Evolutionary conservation across 1,140 invertebrate species (phyloP).

Genomic region (Cyclina sinensis): DNA sequence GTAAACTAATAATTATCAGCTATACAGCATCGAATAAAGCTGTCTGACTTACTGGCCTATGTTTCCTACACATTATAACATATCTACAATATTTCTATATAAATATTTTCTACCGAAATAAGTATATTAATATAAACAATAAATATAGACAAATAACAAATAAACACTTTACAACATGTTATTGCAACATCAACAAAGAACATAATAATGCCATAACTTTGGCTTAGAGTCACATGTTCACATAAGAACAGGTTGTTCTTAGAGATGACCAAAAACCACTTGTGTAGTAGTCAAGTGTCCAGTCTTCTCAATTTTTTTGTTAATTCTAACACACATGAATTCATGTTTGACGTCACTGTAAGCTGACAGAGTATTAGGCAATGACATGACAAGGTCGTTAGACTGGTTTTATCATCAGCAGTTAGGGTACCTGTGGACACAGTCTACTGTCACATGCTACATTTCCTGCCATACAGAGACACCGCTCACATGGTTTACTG

Average conservation of each 20-base stretch:
- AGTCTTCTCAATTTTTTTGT: neutral
- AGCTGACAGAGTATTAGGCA: constrained; percentile 29
- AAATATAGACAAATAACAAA: neutral
- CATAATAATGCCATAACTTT: neutral
- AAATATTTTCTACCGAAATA: too few species aligned
- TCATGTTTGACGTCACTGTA: neutral
- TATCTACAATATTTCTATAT: too few species aligned
- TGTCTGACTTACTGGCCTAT: too few species aligned
- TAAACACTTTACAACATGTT: constrained; percentile 14
- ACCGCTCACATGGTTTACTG: constrained; percentile 74
- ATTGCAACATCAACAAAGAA: neutral
- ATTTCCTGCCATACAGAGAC: constrained; percentile 78
- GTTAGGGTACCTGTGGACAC: constrained; percentile 72
- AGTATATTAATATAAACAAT: too few species aligned
- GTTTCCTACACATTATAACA: too few species aligned
- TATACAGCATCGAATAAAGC: too few species aligned
- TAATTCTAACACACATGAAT: neutral
- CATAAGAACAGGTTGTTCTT: too few species aligned
- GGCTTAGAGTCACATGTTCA: too few species aligned
- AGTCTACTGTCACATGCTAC: constrained; percentile 74
- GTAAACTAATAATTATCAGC: too few species aligned
- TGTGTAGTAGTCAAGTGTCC: neutral
- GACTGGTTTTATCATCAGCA: constrained; percentile 12
- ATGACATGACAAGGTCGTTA: constrained; percentile 21
- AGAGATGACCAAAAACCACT: neutral